Evolutionary conservation across 2,888 invertebrate genomes (phyloP), one percentile per base, ranked within the genome.

Genomic region (Galerucella nymphaeae): DNA sequence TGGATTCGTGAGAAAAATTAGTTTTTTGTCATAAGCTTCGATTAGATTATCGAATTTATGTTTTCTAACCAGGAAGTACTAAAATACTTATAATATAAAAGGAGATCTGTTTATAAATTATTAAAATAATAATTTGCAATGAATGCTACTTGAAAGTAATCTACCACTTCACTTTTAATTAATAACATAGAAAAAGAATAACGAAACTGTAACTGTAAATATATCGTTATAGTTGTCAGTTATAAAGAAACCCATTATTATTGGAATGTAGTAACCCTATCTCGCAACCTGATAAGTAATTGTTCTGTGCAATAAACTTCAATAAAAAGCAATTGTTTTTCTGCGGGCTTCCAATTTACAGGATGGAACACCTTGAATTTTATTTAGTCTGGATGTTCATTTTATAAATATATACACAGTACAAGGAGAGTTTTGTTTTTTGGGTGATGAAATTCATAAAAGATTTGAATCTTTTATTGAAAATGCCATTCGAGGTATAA

Each of bases 321-420:
- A 82, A 81, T 82, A 80, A 80, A 76, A 81, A 78, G 78, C 82
- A 82, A 83, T 82, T 82, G 80, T 81, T 73, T 79, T 80, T 79
- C 82, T 83, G 82, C 82, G 82, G 83, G 83, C 76, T 80, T 79
- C 80, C 80, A 82, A 81, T 81, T 82, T 81, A 70, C 66, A 70
- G 53, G 62, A 62, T 55, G 69, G 23, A 9, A 62, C 61, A 42
- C 16, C 30, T 30, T 30, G 30, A 30, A 30, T 30, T 30, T 30
- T 30, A 8, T 30, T 30, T 30, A 8, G 30, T 6, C 6, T 8
- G 30, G 8, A 30, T 8, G 30, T 30, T 30, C 8, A 30, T 30
- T 30, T 30, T 30, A 30, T 8, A 30, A 30, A 30, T 30, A 30
- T 8, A 5, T 30, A 5, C 5, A 8, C 6, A 30, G 30, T 8